Conservation (phyloP, 2,113 vertebrate genomes). For the Cettia cetti region DNA sequence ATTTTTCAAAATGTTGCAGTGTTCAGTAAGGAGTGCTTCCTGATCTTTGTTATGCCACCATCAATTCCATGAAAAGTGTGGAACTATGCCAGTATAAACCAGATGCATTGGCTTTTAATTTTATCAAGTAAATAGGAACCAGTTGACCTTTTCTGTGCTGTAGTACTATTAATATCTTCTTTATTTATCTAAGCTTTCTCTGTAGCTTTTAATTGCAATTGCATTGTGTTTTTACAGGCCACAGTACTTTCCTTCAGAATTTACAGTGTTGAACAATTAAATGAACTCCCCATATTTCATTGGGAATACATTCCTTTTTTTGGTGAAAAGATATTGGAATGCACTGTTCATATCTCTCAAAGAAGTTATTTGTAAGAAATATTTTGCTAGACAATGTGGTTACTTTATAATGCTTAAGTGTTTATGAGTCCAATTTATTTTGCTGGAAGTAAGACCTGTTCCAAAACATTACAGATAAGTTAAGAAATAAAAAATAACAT, state of each 20-base stretch:
- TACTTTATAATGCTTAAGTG: neutral
- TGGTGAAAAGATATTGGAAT: neutral
- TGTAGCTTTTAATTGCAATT: slow-evolving; percentile 27
- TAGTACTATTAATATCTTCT: neutral
- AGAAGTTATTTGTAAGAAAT: neutral
- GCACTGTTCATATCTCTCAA: neutral
- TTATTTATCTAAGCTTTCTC: slow-evolving; percentile 38
- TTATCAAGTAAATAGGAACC: neutral
- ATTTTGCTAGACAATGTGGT: neutral
- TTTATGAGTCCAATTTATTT: slow-evolving; percentile 8
- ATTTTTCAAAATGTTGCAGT: neutral
- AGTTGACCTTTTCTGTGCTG: neutral
- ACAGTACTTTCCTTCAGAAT: neutral
- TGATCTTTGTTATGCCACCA: neutral
- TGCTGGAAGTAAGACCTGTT: neutral
- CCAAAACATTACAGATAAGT: neutral
- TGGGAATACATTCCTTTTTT: neutral
- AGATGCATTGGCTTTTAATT: neutral
- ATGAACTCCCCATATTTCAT: neutral
- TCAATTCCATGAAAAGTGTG: neutral
- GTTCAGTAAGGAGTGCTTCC: neutral
- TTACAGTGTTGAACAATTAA: neutral
- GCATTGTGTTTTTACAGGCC: neutral
- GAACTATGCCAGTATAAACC: neutral
- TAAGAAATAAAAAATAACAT: slow-evolving; percentile 40